phyloP scores from a whole-genome alignment of 53 echinoderm and acorn worm species.

The Luidia sarsii region DNA sequence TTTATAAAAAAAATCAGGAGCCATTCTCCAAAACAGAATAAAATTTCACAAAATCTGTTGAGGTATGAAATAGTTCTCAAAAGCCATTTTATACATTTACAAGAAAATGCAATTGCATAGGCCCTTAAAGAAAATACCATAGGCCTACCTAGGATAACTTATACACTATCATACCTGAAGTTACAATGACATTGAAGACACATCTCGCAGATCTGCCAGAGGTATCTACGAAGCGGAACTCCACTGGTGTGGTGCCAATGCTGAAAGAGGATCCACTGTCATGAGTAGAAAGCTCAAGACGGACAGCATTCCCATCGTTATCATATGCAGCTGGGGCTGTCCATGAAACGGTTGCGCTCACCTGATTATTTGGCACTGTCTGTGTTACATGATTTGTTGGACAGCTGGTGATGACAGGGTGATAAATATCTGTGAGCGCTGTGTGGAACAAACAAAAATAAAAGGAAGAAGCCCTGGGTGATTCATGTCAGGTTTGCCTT shows the following conservation, averaged over 20 bases:
- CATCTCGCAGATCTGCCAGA: background rate
- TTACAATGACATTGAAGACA: conserved; percentile 12
- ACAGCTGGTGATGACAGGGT: conserved; percentile 33
- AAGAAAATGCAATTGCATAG: too few species aligned
- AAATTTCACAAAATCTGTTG: too few species aligned
- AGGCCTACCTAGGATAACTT: too few species aligned
- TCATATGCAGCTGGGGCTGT: background rate
- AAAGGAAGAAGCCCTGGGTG: background rate
- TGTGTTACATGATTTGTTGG: conserved; percentile 23
- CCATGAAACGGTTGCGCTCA: conserved; percentile 5
- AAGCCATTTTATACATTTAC: too few species aligned
- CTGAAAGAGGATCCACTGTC: too few species aligned
- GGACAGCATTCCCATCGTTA: background rate
- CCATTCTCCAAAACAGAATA: too few species aligned
- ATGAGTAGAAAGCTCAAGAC: too few species aligned
- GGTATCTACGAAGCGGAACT: conserved; percentile 42
- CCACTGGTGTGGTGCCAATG: conserved; percentile 51
- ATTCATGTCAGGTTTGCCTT: background rate
- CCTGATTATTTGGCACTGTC: too few species aligned
- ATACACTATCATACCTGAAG: too few species aligned
- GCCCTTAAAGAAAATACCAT: too few species aligned
- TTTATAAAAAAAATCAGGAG: too few species aligned
- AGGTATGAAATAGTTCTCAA: too few species aligned
- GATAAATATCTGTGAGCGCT: background rate
- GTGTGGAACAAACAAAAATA: background rate